These are phyloP conservation scores for Pteronura brasiliensis DNA, from an alignment of 2,113 vertebrate species.

Conservation along the genomic window DNA sequence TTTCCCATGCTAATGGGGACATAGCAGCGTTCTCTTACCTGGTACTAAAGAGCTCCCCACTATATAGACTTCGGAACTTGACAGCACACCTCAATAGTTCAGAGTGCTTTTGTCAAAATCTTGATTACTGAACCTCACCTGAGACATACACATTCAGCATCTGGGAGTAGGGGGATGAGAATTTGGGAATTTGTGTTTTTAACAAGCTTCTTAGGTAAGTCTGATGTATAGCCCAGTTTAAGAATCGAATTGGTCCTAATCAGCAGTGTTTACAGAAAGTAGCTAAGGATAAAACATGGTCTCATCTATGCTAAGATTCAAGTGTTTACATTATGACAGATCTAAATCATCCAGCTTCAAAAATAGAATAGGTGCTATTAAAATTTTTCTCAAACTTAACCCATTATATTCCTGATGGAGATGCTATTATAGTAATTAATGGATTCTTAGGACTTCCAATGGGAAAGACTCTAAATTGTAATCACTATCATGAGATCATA, in stretches of 20 bases:
- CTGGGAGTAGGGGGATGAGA: not conserved
- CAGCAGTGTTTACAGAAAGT: not conserved
- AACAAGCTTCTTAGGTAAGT: not conserved
- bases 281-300: not conserved
- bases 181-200: not conserved
- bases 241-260: not conserved
- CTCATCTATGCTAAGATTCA: not conserved
- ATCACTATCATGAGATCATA: not conserved
- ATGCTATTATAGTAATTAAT: not conserved
- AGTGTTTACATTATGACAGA: not conserved
- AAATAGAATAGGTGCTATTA: not conserved
- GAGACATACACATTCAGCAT: not conserved
- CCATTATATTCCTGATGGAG: not conserved
- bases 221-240: not conserved
- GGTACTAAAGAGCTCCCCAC: no score
- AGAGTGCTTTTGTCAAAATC: not conserved
- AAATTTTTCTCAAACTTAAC: not conserved
- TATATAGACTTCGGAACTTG: not conserved
- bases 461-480: not conserved
- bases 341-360: slow-evolving; percentile 21
- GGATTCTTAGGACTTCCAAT: not conserved
- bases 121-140: not conserved
- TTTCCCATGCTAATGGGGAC: not conserved
- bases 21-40: not conserved
- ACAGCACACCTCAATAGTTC: not conserved